These are phyloP conservation scores for Heliconius sara DNA, from an alignment of 2,888 invertebrate species.

Conservation along the genomic window DNA sequence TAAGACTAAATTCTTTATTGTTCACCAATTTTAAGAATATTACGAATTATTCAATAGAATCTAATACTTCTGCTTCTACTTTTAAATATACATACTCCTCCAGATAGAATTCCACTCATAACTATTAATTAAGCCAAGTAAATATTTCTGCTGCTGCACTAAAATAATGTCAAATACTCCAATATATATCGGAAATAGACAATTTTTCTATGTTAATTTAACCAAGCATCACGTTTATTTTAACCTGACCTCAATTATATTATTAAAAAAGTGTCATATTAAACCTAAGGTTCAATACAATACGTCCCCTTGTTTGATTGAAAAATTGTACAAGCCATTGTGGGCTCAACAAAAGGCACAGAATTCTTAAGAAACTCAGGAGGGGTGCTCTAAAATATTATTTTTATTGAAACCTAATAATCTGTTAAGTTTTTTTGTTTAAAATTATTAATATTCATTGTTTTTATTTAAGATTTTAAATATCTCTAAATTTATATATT, in stretches of 20 bases:
- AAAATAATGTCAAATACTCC: background rate
- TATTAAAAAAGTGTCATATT: constrained; percentile 9
- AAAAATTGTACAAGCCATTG: constrained; percentile 10
- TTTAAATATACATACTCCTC: too few relatives aligned
- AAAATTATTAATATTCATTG: background rate
- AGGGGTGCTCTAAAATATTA: constrained; percentile 13
- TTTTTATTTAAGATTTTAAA: background rate
- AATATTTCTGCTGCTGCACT: background rate
- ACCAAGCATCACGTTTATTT: background rate
- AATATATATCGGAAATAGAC: background rate
- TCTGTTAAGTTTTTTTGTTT: constrained; percentile 17
- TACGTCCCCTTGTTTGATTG: background rate
- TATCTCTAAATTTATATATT: too few relatives aligned
- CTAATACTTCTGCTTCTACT: too few relatives aligned
- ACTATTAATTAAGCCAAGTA: too few relatives aligned
- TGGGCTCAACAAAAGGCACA: constrained; percentile 5
- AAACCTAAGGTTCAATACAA: constrained; percentile 1
- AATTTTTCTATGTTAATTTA: background rate
- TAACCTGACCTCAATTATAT: constrained; percentile 11
- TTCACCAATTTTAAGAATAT: too few relatives aligned
- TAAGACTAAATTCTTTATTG: too few relatives aligned
- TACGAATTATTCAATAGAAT: too few relatives aligned
- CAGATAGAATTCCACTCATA: too few relatives aligned
- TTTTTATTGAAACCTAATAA: constrained; percentile 28
- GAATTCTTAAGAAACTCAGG: constrained; percentile 12